Conservation (phyloP, 1,140 invertebrate species). For the Wiebesia pumilae region DNA sequence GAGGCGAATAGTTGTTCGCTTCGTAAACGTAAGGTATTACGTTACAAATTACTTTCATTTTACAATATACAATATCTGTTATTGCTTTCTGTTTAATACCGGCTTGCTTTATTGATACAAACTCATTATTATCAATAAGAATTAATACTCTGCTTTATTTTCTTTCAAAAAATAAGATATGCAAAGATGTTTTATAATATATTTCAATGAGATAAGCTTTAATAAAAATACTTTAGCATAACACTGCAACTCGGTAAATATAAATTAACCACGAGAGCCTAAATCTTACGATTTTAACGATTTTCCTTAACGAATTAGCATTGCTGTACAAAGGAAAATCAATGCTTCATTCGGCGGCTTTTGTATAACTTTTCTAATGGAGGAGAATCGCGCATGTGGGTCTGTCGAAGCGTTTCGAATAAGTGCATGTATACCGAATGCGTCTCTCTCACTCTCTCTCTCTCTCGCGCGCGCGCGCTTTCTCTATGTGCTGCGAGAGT, state of each 20-base stretch:
- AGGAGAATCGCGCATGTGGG: too few relatives aligned
- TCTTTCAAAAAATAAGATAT: neutral
- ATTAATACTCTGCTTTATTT: neutral
- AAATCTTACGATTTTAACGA: neutral
- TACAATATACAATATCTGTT: too few relatives aligned
- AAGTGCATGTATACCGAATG: slow-evolving; percentile 64
- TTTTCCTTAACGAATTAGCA: too few relatives aligned
- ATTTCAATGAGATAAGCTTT: neutral
- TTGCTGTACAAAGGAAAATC: too few relatives aligned
- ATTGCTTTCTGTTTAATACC: too few relatives aligned
- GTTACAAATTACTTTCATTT: too few relatives aligned
- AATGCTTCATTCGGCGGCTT: too few relatives aligned
- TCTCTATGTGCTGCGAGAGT: slow-evolving; percentile 42
- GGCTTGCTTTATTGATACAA: too few relatives aligned
- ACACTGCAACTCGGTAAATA: neutral
- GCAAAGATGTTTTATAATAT: neutral
- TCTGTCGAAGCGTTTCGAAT: slow-evolving; percentile 4
- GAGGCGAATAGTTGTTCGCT: too few relatives aligned
- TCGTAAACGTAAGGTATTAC: too few relatives aligned
- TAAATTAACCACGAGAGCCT: neutral
- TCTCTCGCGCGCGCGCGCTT: slow-evolving; percentile 32
- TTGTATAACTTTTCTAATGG: too few relatives aligned
- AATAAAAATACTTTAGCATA: neutral
- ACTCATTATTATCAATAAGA: too few relatives aligned
- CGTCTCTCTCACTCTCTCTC: slow-evolving; percentile 42